Percentiles rank a stretch among this genome's conserved stretches.
Evolutionary conservation across 2,113 vertebrate genomes (phyloP).

Genomic region (Gopherus flavomarginatus): DNA sequence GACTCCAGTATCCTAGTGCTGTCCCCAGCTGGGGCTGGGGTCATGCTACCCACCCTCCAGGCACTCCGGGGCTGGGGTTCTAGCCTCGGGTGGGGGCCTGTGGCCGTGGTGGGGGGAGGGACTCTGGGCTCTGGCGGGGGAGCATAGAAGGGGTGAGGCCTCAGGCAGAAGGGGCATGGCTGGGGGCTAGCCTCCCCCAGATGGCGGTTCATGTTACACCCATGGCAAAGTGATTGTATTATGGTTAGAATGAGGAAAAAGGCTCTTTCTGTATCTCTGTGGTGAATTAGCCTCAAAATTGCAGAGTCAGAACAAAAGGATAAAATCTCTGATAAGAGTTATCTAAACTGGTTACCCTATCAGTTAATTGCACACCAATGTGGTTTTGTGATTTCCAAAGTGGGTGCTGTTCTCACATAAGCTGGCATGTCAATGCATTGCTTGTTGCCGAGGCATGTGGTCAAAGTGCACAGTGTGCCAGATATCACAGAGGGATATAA

Average conservation of each 20-base stretch:
- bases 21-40: too few relatives aligned
- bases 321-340: background rate
- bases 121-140: too few relatives aligned
- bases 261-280: background rate
- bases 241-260: background rate
- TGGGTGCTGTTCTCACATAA: rapidly evolving
- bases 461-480: background rate
- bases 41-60: too few relatives aligned
- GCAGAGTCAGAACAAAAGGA: rapidly evolving
- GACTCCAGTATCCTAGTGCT: too few relatives aligned
- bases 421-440: background rate
- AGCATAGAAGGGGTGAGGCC: too few relatives aligned
- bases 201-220: rapidly evolving
- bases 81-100: too few relatives aligned
- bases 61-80: too few relatives aligned
- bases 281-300: rapidly evolving
- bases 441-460: background rate
- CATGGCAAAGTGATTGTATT: background rate
- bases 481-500: background rate
- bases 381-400: background rate
- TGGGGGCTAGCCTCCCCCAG: too few relatives aligned
- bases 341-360: background rate
- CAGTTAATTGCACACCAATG: background rate
- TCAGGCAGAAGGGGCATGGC: too few relatives aligned
- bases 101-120: too few relatives aligned